Conservation (phyloP, 2,113 vertebrate species). For the Agapornis roseicollis region DNA sequence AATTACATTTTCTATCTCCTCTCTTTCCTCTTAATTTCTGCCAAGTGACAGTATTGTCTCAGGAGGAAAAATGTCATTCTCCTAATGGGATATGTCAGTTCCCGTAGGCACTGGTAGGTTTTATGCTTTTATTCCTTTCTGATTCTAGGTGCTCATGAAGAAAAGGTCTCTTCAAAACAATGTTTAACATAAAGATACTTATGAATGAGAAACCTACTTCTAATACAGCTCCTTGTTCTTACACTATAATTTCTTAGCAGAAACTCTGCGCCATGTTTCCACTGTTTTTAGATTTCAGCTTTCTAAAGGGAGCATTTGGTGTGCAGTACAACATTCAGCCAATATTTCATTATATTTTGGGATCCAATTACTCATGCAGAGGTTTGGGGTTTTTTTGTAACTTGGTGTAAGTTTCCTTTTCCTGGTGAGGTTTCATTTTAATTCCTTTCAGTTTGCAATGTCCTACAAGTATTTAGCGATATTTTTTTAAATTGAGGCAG, state of each 20-base stretch:
- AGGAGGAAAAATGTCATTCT: background rate
- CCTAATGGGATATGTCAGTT: background rate
- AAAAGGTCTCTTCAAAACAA: background rate
- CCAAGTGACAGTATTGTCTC: background rate
- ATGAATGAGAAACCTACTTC: conserved; percentile 8
- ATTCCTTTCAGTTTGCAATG: conserved; percentile 42
- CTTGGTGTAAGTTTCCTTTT: conserved; percentile 47
- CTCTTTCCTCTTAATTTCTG: background rate
- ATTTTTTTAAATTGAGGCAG: conserved; percentile 31
- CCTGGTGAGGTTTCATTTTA: conserved; percentile 46
- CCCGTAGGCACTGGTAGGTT: background rate
- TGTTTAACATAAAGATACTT: conserved; percentile 4
- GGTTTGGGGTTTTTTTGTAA: background rate
- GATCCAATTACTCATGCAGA: conserved; percentile 54
- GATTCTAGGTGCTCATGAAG: background rate
- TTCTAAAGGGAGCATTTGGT: conserved; percentile 38
- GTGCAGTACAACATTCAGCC: background rate
- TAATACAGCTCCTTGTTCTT: background rate
- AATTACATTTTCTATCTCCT: background rate
- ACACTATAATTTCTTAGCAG: conserved; percentile 5
- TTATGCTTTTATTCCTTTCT: background rate
- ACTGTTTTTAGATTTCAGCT: conserved; percentile 41
- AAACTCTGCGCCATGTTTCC: conserved; percentile 31
- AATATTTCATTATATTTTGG: conserved; percentile 49
- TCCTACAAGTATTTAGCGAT: conserved; percentile 21